A percentile compares a stretch with the other conserved stretches of the same genome.
Evolutionary conservation across 2,797 vertebrate species (phyloP).

Genomic region (Sitta carolinensis): DNA sequence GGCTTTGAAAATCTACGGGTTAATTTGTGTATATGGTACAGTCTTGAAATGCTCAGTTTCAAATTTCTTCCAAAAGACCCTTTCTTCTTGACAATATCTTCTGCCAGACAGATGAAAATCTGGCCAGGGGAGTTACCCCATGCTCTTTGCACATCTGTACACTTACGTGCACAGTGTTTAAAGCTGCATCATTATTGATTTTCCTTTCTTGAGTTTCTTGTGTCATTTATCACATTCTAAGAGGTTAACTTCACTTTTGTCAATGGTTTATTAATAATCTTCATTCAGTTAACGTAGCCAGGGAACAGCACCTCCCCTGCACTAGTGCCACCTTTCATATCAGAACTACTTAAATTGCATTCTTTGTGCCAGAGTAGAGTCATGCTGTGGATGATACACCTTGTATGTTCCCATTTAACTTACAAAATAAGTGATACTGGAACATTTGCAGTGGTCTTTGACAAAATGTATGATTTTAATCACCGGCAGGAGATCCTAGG

Average conservation of each 20-base stretch:
- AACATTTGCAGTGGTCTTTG: not conserved
- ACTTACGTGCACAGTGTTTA: not conserved
- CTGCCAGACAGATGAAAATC: not conserved
- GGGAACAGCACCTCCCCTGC: not conserved
- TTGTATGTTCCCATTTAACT: not conserved
- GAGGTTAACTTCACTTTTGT: not conserved
- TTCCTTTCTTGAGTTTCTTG: not conserved
- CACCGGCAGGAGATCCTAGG: not conserved
- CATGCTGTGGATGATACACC: not conserved
- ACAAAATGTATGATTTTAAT: not conserved
- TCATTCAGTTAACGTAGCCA: not conserved
- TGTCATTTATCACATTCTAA: not conserved
- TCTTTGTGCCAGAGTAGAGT: not conserved
- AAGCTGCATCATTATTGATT: not conserved
- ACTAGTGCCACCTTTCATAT: not conserved
- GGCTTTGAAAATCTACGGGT: not conserved
- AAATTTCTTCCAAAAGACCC: not conserved
- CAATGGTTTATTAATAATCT: not conserved
- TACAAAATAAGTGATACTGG: not conserved
- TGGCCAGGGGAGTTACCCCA: not conserved
- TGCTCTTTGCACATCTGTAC: not conserved
- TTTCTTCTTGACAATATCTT: not conserved
- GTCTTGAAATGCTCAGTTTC: not conserved
- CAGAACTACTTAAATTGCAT: not conserved
- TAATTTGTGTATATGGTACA: not conserved